Base-by-base conservation (phyloP, 2,797 vertebrate species). In the Nannoperca australis region DNA sequence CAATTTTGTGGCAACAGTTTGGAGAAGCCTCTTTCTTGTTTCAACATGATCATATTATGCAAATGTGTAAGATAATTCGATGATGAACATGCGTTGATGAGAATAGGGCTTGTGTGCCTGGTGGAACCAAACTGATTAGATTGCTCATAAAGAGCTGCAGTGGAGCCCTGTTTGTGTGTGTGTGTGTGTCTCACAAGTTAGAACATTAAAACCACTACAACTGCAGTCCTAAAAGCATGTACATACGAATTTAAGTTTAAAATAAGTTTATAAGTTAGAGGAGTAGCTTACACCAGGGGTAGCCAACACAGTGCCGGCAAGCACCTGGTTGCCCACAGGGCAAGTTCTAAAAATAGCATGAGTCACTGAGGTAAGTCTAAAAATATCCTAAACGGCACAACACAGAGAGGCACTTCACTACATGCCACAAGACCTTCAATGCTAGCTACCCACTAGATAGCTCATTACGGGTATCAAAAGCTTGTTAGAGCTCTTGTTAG, bases 91-190 rank as follows among this genome's bases (percentile, higher is more conserved):
- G 58, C 60, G 51, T 73, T 85, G 84, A 86, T 60, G 82, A 87
- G 78, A 91, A 82, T 64, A 77, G 70, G 20, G 38, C 82, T 85
- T 76, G 84, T 54, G 64, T 78, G 71, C 72, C 69, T 77, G 36
- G 54, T 78, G 84, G 78, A 83, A 88, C 73, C 79, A 82, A 89
- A 88, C 71, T 89, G 84, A 91, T 91, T 91, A 88, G 74, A 68
- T 63, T 55, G 70, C 79, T 87, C 83, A 85, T 83, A 85, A 88
- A 89, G 63, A 82, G 66, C 84, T 67, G 72, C 82, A 61, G 63
- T 66, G 76, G 76, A 79, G 84, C 83, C 85, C 85, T 79, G 20
- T 61, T 32, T 58, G 56, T 63, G 40, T 55, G 40, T 12, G 38
- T 72, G 36, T 50, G 34, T 62, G 24, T 56, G 27, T 71, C 36